Evolutionary conservation across 2,797 vertebrate genomes (phyloP), one percentile per base, ranked within the genome.

Genomic region (Chelidonichthys spinosus): DNA sequence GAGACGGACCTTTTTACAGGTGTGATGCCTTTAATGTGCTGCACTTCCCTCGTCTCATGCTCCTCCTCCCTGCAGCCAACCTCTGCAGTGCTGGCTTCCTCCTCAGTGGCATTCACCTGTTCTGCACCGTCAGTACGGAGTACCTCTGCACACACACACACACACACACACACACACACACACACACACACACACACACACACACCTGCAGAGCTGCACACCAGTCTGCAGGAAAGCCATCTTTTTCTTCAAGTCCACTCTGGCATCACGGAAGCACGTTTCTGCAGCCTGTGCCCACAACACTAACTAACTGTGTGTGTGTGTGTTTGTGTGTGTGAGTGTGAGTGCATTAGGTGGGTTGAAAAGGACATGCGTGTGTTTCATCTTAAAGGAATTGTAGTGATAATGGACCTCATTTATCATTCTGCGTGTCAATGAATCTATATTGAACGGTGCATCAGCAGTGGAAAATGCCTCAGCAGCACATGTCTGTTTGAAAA

Each of bases 1-100:
- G 25, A 25, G 25, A 25, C 25, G 25, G 25, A 25, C 1, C 25
- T 25, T 25, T 25, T 25, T 25, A 25, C 25, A 25, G 62, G 32
- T 44, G 53, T 58, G 32, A n/a, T 59, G 58, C 44, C 9, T 63
- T 25, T 25, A 25, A 25, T 25, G 25, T 25, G 25, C 25, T 25
- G 25, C 25, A 25, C 2, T 25, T 25, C 25, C 25, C 25, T 25
- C 25, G 25, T 25, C 25, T 25, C 25, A 25, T 25, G 25, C 25
- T 25, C 25, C 25, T 25, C 25, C 56, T 44, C 63, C 69, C 56
- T 60, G 13, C 69, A 52, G 47, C n/a, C 64, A 63, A 18, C 59
- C 74, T 71, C 81, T 82, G 86, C 84, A 88, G 84, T 76, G 78
- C 70, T 88, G 86, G 86, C 84, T 79, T 69, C 42, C 54, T 55